These are phyloP conservation scores for Epizoanthus rinbou DNA, from an alignment of 92 coral and sea anemone species.

Conservation along the genomic window DNA sequence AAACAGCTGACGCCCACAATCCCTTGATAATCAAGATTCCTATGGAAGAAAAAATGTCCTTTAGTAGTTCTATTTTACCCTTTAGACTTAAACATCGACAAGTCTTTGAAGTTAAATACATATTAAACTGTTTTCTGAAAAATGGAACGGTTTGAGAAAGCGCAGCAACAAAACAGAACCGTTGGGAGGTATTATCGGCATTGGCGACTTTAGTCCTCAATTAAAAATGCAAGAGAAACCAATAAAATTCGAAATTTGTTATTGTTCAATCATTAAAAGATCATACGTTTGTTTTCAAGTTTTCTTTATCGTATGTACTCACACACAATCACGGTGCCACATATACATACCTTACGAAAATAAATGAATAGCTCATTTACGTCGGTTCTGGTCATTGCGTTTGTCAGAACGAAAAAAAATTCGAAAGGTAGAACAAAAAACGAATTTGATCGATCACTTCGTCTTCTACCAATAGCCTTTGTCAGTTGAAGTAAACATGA, in stretches of 20 bases:
- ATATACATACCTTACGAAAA: neutral
- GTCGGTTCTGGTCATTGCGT: neutral
- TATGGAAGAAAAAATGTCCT: neutral
- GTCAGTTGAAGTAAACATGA: neutral
- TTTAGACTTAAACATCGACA: neutral
- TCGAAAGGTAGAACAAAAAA: conserved; percentile 7
- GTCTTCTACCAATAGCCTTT: neutral
- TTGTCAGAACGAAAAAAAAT: neutral
- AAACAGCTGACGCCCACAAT: neutral
- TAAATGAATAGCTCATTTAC: neutral
- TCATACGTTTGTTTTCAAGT: conserved; percentile 2
- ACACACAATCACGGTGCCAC: neutral
- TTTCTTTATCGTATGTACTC: neutral
- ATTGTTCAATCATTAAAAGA: conserved; percentile 1
- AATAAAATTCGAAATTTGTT: conserved; percentile 20
- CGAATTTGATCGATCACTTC: neutral
- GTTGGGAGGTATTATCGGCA: neutral
- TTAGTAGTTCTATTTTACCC: neutral
- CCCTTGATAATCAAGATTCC: neutral
- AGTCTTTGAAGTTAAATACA: neutral
- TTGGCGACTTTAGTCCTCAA: neutral
- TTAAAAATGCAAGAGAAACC: conserved; percentile 25
- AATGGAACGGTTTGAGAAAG: neutral
- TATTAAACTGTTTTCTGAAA: neutral
- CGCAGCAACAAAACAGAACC: conserved; percentile 10